Evolutionary conservation across 2,888 invertebrate genomes (phyloP).

Genomic region (Neocrepidodera transversa): DNA sequence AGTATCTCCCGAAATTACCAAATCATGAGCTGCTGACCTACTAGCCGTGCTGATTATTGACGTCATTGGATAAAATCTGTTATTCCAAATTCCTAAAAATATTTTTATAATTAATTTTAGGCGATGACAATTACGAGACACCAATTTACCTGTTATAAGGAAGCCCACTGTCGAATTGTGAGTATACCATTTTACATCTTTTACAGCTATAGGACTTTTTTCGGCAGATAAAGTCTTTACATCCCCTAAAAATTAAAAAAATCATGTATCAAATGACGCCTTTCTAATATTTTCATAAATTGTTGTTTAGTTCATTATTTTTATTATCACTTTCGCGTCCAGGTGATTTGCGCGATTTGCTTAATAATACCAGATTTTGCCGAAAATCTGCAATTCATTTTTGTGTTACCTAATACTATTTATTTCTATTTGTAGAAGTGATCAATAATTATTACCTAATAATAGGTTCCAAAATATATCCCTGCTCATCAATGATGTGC

Average conservation of each 20-base stretch:
- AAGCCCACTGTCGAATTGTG: constrained; percentile 89
- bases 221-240: constrained; percentile 87
- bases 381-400: too few relatives aligned
- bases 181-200: constrained; percentile 89
- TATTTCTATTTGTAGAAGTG: too few relatives aligned
- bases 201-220: constrained; percentile 88
- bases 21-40: constrained; percentile 83
- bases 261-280: too few relatives aligned
- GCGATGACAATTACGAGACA: neutral
- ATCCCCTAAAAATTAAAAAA: constrained; percentile 70
- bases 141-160: constrained; percentile 75
- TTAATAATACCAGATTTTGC: too few relatives aligned
- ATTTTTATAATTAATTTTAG: neutral
- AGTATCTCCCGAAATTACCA: constrained; percentile 85
- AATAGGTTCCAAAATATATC: too few relatives aligned
- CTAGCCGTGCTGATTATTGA: constrained; percentile 83
- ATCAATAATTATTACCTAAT: too few relatives aligned
- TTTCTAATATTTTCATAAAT: neutral
- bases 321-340: too few relatives aligned
- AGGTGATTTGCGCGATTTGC: too few relatives aligned
- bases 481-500: too few relatives aligned
- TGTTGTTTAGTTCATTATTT: neutral
- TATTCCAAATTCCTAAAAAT: constrained; percentile 82
- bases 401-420: too few relatives aligned
- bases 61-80: constrained; percentile 85